Evolutionary conservation across 2,113 vertebrate genomes (phyloP).

Genomic region (Phocoena sinus): DNA sequence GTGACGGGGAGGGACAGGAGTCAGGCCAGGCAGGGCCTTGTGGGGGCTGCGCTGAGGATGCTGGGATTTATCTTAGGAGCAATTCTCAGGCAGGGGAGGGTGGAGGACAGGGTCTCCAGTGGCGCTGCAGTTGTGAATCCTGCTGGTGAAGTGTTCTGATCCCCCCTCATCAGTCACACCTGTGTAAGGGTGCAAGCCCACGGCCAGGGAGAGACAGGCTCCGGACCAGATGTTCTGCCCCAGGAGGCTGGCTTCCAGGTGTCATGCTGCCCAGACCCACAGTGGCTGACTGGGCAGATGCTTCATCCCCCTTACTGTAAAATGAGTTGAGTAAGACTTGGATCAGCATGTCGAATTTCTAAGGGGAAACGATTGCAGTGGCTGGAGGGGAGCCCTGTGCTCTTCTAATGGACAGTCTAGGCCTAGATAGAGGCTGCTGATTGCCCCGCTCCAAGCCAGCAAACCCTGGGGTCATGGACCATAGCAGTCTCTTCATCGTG

Average conservation of each 20-base stretch:
- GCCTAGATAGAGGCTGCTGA: not conserved
- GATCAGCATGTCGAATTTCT: not conserved
- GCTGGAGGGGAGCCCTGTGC: not conserved
- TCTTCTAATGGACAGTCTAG: not conserved
- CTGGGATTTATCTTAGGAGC: not conserved
- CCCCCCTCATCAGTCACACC: not conserved
- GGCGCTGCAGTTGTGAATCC: not conserved
- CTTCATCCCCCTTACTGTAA: not conserved
- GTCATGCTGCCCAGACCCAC: not conserved
- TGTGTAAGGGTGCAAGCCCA: rapidly evolving
- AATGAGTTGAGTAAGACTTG: not conserved
- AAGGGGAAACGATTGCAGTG: not conserved
- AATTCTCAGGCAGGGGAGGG: not conserved
- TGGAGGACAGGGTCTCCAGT: rapidly evolving
- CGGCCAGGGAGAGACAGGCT: not conserved
- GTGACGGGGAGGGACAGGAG: not conserved
- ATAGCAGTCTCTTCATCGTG: not conserved
- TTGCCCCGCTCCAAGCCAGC: not conserved
- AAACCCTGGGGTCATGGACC: not conserved
- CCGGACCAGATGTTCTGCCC: not conserved
- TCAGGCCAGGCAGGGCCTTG: not conserved
- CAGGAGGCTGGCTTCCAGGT: not conserved
- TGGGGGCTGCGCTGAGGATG: not conserved
- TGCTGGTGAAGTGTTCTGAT: not conserved
- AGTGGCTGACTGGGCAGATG: not conserved